Evolutionary conservation across 2,113 vertebrate species (phyloP).

Genomic region (Galemys pyrenaicus): DNA sequence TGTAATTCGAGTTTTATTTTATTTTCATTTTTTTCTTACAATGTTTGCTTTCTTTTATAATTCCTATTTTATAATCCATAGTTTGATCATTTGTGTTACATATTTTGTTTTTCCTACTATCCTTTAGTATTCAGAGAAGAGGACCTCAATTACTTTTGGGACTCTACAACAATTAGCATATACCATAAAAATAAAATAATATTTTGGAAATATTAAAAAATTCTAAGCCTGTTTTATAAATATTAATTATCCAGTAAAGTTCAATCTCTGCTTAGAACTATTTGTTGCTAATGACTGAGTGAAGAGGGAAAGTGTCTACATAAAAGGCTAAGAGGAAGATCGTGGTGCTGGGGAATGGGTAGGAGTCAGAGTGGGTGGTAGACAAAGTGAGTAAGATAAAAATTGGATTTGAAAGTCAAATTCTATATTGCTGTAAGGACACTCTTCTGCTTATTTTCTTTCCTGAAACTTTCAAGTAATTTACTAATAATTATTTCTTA

Average conservation of each 20-base stretch:
- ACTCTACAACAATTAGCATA: background rate
- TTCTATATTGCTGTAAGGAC: background rate
- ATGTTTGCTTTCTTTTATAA: no score
- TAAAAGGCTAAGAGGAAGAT: background rate
- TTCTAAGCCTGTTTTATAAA: background rate
- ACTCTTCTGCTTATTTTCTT: background rate
- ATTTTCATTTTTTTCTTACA: no score
- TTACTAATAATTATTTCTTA: slow-evolving; percentile 27
- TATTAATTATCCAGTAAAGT: background rate
- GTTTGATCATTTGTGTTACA: background rate
- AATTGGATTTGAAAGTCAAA: background rate
- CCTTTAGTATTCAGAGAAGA: background rate
- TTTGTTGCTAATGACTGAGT: background rate
- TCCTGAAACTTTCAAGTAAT: slow-evolving; percentile 31
- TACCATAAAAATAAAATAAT: background rate
- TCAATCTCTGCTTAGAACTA: background rate
- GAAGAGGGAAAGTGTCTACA: background rate
- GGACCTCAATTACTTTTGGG: background rate
- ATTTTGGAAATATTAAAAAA: background rate
- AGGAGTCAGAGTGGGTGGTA: background rate
- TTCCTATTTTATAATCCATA: background rate
- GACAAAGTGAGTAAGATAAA: background rate
- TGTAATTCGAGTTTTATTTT: no score
- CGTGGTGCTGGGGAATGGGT: background rate
- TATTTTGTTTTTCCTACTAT: slow-evolving; percentile 20